Percentiles rank a stretch among this genome's conserved stretches.
phyloP scores from a whole-genome alignment of 2,797 vertebrate species.

The Hydrophis major region DNA sequence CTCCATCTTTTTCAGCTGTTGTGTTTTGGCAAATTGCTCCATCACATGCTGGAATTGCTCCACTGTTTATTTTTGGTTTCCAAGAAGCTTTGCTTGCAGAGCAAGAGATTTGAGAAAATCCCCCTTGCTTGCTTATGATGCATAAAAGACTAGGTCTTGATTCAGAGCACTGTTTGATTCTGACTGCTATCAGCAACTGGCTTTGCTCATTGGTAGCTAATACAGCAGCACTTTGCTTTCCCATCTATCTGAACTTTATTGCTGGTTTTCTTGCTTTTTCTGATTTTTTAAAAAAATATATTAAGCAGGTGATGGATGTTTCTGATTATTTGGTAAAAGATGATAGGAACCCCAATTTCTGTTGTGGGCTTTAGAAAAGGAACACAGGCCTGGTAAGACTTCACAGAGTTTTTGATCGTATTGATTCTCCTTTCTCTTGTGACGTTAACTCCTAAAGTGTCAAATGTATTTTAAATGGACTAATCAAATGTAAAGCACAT shows the following conservation, averaged over 20 bases:
- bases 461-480: neutral
- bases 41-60: conserved; percentile 80
- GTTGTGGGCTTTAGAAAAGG: neutral
- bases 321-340: conserved; percentile 58
- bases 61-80: conserved; percentile 75
- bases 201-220: conserved; percentile 75
- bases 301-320: conserved; percentile 15
- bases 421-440: neutral
- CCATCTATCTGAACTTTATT: conserved; percentile 65
- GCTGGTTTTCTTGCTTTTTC: neutral
- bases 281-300: conserved; percentile 34
- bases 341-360: conserved; percentile 49
- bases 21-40: conserved; percentile 76
- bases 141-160: conserved; percentile 77
- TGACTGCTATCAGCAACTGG: conserved; percentile 57
- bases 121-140: conserved; percentile 75
- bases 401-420: neutral
- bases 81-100: conserved; percentile 63
- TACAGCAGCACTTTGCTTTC: conserved; percentile 74
- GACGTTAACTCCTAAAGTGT: neutral
- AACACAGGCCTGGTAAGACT: neutral
- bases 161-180: conserved; percentile 62
- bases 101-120: conserved; percentile 80
- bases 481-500: neutral
- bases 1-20: conserved; percentile 78